Conservation (phyloP, 2,797 vertebrate species). For the Limnodromus scolopaceus region DNA sequence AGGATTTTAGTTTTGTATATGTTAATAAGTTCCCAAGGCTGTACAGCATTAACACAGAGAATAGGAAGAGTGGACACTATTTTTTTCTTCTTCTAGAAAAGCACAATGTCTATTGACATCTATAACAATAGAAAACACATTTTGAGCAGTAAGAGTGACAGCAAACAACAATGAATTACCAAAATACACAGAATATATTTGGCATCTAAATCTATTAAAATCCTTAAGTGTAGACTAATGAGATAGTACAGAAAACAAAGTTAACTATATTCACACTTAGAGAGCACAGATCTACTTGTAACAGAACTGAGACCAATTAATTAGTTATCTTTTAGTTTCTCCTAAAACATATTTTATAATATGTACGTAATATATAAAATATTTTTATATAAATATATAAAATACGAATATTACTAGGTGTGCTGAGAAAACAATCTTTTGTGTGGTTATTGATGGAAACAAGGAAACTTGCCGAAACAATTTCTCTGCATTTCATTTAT, state of each 20-base stretch:
- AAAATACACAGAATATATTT: not conserved
- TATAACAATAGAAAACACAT: slow-evolving; percentile 19
- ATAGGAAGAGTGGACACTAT: not conserved
- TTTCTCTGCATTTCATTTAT: not conserved
- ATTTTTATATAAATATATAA: not conserved
- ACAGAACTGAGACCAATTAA: not conserved
- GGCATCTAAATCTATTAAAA: not conserved
- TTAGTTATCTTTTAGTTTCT: not conserved
- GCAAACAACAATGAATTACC: not conserved
- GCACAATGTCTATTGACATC: not conserved
- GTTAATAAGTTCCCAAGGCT: not conserved
- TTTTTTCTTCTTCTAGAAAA: not conserved
- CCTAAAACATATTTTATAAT: not conserved
- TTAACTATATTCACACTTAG: not conserved
- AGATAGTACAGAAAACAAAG: not conserved
- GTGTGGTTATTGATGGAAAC: not conserved
- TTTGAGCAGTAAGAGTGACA: not conserved
- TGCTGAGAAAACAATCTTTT: not conserved
- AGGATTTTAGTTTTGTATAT: not conserved
- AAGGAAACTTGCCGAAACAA: not conserved
- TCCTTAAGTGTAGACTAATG: not conserved
- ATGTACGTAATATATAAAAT: not conserved
- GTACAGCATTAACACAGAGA: not conserved
- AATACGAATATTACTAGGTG: not conserved
- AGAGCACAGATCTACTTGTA: not conserved